A percentile compares a stretch with the other conserved stretches of the same genome.
Evolutionary conservation across 2,113 vertebrate species (phyloP).

Genomic region (Amphiprion ocellaris): DNA sequence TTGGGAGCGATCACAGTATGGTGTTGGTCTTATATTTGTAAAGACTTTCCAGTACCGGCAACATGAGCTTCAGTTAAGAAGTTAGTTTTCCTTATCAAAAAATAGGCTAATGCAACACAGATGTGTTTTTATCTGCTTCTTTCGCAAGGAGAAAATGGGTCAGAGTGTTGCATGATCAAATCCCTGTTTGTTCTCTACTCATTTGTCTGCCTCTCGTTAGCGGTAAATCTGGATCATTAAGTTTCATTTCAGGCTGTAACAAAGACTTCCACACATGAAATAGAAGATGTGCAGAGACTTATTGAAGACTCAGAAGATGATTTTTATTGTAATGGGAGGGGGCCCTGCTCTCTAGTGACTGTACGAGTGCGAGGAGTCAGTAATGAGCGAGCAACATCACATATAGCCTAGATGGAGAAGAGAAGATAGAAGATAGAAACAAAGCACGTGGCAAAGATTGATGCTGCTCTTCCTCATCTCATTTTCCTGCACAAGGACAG

Average conservation of each 20-base stretch:
- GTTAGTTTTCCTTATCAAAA: constrained; percentile 52
- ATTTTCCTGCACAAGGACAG: constrained; percentile 59
- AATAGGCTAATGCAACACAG: constrained; percentile 54
- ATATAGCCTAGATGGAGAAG: constrained; percentile 42
- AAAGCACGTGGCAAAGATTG: constrained; percentile 69
- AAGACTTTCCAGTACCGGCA: constrained; percentile 11
- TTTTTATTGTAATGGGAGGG: constrained; percentile 43
- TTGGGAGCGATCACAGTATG: neutral
- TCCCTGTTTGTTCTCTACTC: constrained; percentile 63
- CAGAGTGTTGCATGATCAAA: constrained; percentile 60
- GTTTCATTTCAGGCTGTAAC: constrained; percentile 68
- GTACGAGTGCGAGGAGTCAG: constrained; percentile 48
- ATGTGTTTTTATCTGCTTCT: constrained; percentile 49
- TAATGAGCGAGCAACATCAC: constrained; percentile 73
- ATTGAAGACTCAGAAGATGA: constrained; percentile 45
- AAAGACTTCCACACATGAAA: constrained; percentile 67
- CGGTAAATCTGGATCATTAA: constrained; percentile 73
- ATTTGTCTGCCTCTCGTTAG: constrained; percentile 76
- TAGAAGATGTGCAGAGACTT: constrained; percentile 40
- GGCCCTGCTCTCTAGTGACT: constrained; percentile 39
- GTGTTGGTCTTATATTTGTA: neutral
- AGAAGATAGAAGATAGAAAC: constrained; percentile 51
- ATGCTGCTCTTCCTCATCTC: constrained; percentile 67
- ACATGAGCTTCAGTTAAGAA: constrained; percentile 20
- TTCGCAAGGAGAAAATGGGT: constrained; percentile 59